Conservation (phyloP, 2,888 invertebrate genomes). For the Lycia hirtaria region DNA sequence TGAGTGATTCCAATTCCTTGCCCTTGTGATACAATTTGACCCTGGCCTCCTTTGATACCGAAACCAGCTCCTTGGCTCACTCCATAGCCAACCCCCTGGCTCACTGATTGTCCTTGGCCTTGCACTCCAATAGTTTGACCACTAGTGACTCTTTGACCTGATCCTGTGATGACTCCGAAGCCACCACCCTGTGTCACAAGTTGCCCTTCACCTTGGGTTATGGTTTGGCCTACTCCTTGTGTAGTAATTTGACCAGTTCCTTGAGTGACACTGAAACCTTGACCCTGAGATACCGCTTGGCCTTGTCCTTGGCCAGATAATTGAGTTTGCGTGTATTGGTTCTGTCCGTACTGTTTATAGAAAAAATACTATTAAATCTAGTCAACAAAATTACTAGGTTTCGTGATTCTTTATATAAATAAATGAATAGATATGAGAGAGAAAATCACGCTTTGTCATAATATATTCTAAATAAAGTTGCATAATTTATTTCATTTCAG, state of each 20-base stretch:
- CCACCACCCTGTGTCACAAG: constrained; percentile 41
- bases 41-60: constrained; percentile 33
- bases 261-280: constrained; percentile 34
- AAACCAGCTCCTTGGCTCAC: constrained; percentile 39
- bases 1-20: constrained; percentile 35
- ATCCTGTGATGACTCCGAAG: constrained; percentile 31
- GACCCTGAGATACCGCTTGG: constrained; percentile 32
- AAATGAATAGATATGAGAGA: too few relatives aligned
- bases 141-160: constrained; percentile 33
- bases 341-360: constrained; percentile 37
- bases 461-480: too few relatives aligned
- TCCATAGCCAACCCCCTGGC: constrained; percentile 36
- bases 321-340: constrained; percentile 45
- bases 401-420: too few relatives aligned
- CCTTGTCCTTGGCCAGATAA: constrained; percentile 42
- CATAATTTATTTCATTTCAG: too few relatives aligned
- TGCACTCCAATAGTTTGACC: constrained; percentile 35
- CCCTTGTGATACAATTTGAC: constrained; percentile 35
- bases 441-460: too few relatives aligned
- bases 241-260: constrained; percentile 37
- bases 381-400: too few relatives aligned
- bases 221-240: constrained; percentile 41
- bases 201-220: constrained; percentile 39
- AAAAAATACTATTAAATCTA: constrained; percentile 2
- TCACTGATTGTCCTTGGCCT: constrained; percentile 38